phyloP scores from a whole-genome alignment of 2,888 invertebrate genomes.

The Dryocosmus kuriphilus region DNA sequence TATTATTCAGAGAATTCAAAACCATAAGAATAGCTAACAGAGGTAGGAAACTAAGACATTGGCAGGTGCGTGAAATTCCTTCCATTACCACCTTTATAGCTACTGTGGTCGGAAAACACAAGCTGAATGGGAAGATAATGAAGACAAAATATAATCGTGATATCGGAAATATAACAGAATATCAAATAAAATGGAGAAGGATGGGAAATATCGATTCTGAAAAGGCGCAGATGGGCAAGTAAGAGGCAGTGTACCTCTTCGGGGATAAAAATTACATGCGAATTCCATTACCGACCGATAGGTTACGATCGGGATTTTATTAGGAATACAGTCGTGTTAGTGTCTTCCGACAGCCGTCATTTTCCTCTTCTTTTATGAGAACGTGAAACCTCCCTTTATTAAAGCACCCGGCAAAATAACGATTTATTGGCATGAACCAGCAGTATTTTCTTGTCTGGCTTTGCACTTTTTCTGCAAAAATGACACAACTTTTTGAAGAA shows the following conservation, averaged over 20 bases:
- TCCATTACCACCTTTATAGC: conserved; percentile 31
- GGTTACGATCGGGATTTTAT: conserved; percentile 23
- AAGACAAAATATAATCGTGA: conserved; percentile 36
- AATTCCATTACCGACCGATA: conserved; percentile 53
- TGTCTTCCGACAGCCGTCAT: conserved; percentile 16
- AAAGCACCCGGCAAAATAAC: conserved; percentile 10
- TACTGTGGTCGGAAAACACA: conserved; percentile 19
- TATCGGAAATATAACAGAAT: conserved; percentile 40
- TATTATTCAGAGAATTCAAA: conserved; percentile 15
- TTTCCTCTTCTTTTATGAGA: conserved; percentile 23
- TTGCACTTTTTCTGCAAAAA: conserved; percentile 32
- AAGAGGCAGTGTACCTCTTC: not conserved
- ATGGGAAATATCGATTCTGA: not conserved
- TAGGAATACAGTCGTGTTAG: conserved; percentile 29
- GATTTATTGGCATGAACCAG: conserved; percentile 20
- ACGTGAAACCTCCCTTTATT: conserved; percentile 38
- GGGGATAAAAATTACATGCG: conserved; percentile 46
- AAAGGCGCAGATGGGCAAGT: not conserved
- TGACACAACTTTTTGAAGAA: conserved; percentile 12
- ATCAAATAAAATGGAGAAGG: conserved; percentile 23
- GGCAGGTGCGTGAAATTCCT: conserved; percentile 30
- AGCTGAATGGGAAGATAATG: conserved; percentile 27
- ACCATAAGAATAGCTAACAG: not conserved
- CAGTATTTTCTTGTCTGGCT: conserved; percentile 25
- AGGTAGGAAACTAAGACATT: conserved; percentile 14